Conservation (phyloP, 2,113 vertebrate species). For the Condylura cristata region DNA sequence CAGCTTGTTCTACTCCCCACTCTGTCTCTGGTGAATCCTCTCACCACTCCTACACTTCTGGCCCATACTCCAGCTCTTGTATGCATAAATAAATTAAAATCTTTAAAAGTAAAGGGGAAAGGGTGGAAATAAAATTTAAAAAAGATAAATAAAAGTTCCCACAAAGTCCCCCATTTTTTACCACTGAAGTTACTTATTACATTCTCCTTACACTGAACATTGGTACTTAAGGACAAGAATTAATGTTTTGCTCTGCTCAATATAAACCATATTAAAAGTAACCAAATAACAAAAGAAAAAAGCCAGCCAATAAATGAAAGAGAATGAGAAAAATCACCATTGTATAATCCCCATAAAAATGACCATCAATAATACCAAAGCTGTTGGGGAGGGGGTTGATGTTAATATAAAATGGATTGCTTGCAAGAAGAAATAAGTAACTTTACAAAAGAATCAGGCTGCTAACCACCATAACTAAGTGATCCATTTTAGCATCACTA, state of each 20-base stretch:
- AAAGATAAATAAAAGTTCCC: neutral
- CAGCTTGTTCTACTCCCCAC: too few relatives aligned
- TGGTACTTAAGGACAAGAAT: neutral
- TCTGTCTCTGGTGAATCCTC: too few relatives aligned
- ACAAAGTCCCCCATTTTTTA: constrained; percentile 17
- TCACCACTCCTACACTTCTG: too few relatives aligned
- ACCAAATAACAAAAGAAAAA: neutral
- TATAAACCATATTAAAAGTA: constrained; percentile 32
- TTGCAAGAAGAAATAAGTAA: neutral
- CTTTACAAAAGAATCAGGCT: neutral
- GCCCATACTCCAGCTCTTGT: too few relatives aligned
- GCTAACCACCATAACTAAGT: neutral
- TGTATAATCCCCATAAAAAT: neutral
- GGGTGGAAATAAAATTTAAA: too few relatives aligned
- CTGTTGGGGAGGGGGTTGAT: neutral
- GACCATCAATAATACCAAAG: neutral
- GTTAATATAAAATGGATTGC: neutral
- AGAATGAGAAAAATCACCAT: neutral
- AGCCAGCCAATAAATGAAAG: neutral
- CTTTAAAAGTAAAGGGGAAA: too few relatives aligned
- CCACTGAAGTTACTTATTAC: neutral
- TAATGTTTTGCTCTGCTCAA: neutral
- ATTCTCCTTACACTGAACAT: neutral
- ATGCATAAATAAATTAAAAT: too few relatives aligned
- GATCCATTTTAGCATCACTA: constrained; percentile 33